Evolutionary conservation across 2,113 vertebrate genomes (phyloP), one percentile per base, ranked within the genome.

Genomic region (Brachypodius melanocephalos): DNA sequence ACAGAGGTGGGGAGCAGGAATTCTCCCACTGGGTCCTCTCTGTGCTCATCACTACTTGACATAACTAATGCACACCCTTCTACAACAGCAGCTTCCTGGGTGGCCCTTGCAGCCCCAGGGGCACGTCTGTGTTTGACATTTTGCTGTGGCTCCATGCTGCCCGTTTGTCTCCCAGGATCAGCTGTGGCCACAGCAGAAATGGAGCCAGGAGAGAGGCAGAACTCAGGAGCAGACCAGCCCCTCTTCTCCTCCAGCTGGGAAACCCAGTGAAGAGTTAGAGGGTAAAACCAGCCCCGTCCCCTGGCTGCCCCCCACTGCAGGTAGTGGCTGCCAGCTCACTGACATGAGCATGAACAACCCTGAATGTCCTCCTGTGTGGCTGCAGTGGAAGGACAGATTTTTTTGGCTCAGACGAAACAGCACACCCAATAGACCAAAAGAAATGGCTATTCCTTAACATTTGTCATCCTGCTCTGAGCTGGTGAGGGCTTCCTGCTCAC

Each of bases 101-200:
- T 24, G 54, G 54, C 51, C 49, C 57, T 73, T 2, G 2, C 0
- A 3, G 40, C 54, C 40, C 58, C 62, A 43, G 0, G 0, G 32
- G 14, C 59, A n/a, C 3, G 4, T 20, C 38, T 45, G 6, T 54
- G 11, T 20, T 49, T 36, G 9, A 9, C 20, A 32, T 76, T 86
- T 80, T 76, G 55, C 46, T 55, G 26, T 49, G 65, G 65, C 26
- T 71, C 48, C 5, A 2, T 43, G 78, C 67, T 77, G 34, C 52
- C 31, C 1, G 0, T 48, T 57, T 5, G 6, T 31, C 28, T 88
- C 71, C 48, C 5, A 10, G 57, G 48, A 71, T 12, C 25, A 51
- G 55, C 68, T 78, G 59, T 43, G 67, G 46, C 38, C 59, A 19
- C 8, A 26, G 40, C n/a, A 74, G 21, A 61, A 57, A 48, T 10